A percentile compares a stretch with the other conserved stretches of the same genome.
These are phyloP conservation scores for Machimus atricapillus DNA, from an alignment of 2,888 invertebrate genomes.

Conservation along the genomic window DNA sequence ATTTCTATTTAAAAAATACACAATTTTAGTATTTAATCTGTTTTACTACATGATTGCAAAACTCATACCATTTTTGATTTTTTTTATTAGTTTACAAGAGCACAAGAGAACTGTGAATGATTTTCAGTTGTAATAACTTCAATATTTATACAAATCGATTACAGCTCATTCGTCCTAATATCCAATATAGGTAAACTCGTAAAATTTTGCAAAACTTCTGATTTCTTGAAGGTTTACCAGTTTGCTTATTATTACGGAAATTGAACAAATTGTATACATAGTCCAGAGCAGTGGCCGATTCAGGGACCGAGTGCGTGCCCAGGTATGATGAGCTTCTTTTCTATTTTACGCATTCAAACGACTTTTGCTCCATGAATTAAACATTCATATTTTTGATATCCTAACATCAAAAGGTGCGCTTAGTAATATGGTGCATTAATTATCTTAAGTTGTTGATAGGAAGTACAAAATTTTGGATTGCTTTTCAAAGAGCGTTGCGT, in stretches of 20 bases:
- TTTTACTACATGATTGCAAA: neutral
- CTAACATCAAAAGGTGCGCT: constrained; percentile 18
- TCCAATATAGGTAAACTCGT: neutral
- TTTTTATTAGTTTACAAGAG: constrained; percentile 4
- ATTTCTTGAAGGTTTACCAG: constrained; percentile 10
- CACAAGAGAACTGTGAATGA: constrained; percentile 3
- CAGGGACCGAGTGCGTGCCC: neutral
- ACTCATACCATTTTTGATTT: neutral
- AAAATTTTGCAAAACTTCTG: neutral
- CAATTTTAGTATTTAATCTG: neutral
- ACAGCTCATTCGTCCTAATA: neutral
- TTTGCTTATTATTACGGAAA: constrained; percentile 8
- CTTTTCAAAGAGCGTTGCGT: neutral
- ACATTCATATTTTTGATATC: constrained; percentile 4
- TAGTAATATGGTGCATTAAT: neutral
- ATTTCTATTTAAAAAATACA: neutral
- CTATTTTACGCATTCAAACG: neutral
- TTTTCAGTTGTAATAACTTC: neutral
- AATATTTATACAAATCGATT: constrained; percentile 24
- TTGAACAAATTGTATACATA: constrained; percentile 3
- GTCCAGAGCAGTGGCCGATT: neutral
- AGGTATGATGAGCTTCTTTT: neutral
- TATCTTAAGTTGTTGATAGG: neutral
- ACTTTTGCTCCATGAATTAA: neutral
- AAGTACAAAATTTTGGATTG: neutral